Conservation (phyloP, 2,113 vertebrate genomes). For the Vicugna pacos region DNA sequence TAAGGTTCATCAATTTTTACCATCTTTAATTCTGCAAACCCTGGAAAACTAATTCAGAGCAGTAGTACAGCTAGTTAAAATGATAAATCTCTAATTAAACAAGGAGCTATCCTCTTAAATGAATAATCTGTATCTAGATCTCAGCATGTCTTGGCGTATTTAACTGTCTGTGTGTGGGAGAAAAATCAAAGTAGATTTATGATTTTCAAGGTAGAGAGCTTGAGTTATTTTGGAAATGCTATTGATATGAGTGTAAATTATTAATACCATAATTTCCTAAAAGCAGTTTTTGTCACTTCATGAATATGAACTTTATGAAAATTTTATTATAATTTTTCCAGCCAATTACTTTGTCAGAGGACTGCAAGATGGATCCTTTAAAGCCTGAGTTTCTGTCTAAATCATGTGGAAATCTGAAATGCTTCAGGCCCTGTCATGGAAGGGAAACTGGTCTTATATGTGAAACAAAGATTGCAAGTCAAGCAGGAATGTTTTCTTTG, state of each 20-base stretch:
- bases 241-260: constrained; percentile 74
- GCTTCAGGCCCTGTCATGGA: neutral
- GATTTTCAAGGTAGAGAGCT: constrained; percentile 41
- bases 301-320: constrained; percentile 83
- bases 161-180: constrained; percentile 62
- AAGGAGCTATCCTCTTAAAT: constrained; percentile 80
- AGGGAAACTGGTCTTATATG: neutral
- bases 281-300: constrained; percentile 81
- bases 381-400: constrained; percentile 50
- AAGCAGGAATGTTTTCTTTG: neutral
- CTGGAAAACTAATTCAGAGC: constrained; percentile 82
- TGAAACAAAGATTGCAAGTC: neutral
- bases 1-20: constrained; percentile 84
- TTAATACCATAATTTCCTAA: constrained; percentile 75
- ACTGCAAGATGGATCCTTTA: constrained; percentile 68
- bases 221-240: constrained; percentile 71
- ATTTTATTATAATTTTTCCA: constrained; percentile 84
- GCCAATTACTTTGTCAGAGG: constrained; percentile 78
- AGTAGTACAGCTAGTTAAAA: constrained; percentile 81
- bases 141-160: constrained; percentile 61
- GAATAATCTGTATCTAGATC: constrained; percentile 78
- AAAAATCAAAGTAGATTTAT: constrained; percentile 53
- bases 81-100: constrained; percentile 86
- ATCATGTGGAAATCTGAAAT: constrained; percentile 38
- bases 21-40: constrained; percentile 84